These are phyloP conservation scores for Pseudolycoriella hygida DNA, from an alignment of 2,888 invertebrate genomes.

Conservation along the genomic window DNA sequence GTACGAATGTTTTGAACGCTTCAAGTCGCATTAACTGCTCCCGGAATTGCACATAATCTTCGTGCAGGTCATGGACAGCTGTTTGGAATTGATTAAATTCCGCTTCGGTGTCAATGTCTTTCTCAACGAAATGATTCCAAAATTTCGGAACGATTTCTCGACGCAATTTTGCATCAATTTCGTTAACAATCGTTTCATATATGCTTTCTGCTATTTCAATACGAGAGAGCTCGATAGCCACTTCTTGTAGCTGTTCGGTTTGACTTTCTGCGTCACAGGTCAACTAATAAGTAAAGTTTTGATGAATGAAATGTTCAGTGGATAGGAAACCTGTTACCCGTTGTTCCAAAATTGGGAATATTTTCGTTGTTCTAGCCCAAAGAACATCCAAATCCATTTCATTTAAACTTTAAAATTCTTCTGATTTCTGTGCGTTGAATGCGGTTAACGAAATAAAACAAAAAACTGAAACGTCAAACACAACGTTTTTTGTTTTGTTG, in stretches of 20 bases:
- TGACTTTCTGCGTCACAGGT: not conserved
- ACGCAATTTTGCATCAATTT: conserved; percentile 20
- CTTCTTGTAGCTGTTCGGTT: conserved; percentile 13
- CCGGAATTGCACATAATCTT: conserved; percentile 16
- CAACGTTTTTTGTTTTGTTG: too few species aligned
- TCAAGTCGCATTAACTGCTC: conserved; percentile 16
- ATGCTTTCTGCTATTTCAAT: conserved; percentile 14
- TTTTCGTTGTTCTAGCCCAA: conserved; percentile 17
- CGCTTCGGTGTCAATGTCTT: conserved; percentile 12
- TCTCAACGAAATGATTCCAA: conserved; percentile 20
- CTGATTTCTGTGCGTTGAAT: too few species aligned
- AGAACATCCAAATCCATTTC: conserved; percentile 11
- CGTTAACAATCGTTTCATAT: conserved; percentile 18
- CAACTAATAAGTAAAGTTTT: not conserved
- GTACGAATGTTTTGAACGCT: conserved; percentile 13
- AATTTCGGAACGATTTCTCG: conserved; percentile 21
- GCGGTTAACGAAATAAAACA: too few species aligned
- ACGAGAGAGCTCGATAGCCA: conserved; percentile 9
- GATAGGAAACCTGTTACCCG: conserved; percentile 12
- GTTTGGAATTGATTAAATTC: conserved; percentile 19
- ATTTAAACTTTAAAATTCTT: too few species aligned
- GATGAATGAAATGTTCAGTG: too few species aligned
- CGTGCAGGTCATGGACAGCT: conserved; percentile 21
- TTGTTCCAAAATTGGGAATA: conserved; percentile 21
- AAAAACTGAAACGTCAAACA: too few species aligned